These are phyloP conservation scores for Anthophora plumipes DNA, from an alignment of 2,888 invertebrate species.

Conservation along the genomic window DNA sequence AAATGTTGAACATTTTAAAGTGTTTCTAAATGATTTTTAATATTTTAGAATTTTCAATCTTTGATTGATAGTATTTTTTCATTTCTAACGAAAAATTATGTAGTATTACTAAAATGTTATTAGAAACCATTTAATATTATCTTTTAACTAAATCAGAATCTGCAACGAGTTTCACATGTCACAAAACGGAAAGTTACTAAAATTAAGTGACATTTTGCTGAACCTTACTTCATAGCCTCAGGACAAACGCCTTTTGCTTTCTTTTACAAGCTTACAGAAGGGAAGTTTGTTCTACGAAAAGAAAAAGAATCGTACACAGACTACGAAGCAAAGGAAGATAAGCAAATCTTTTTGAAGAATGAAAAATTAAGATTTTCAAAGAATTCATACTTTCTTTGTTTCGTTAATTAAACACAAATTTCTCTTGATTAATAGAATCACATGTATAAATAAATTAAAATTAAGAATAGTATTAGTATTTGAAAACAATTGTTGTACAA, in stretches of 20 bases:
- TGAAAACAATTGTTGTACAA: slow-evolving; percentile 29
- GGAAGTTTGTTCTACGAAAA: background rate
- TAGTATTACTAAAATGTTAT: too few relatives aligned
- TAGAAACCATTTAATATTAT: too few relatives aligned
- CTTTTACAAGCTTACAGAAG: background rate
- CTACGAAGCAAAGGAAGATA: background rate
- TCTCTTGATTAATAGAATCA: slow-evolving; percentile 3
- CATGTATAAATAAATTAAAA: slow-evolving; percentile 40
- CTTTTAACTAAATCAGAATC: background rate
- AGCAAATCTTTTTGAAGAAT: background rate
- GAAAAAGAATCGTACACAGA: background rate
- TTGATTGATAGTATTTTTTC: background rate
- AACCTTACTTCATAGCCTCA: background rate
- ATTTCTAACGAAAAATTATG: background rate
- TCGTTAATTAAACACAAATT: slow-evolving; percentile 16
- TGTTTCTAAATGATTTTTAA: background rate
- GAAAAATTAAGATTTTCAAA: background rate
- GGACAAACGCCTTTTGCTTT: background rate
- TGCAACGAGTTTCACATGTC: background rate
- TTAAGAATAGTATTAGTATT: slow-evolving; percentile 11
- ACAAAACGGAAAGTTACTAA: background rate
- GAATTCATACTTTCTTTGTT: background rate
- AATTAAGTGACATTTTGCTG: background rate
- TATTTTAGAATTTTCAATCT: too few relatives aligned
- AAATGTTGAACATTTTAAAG: too few relatives aligned